phyloP scores from a whole-genome alignment of 2,797 vertebrate genomes.

The Luscinia megarhynchos region DNA sequence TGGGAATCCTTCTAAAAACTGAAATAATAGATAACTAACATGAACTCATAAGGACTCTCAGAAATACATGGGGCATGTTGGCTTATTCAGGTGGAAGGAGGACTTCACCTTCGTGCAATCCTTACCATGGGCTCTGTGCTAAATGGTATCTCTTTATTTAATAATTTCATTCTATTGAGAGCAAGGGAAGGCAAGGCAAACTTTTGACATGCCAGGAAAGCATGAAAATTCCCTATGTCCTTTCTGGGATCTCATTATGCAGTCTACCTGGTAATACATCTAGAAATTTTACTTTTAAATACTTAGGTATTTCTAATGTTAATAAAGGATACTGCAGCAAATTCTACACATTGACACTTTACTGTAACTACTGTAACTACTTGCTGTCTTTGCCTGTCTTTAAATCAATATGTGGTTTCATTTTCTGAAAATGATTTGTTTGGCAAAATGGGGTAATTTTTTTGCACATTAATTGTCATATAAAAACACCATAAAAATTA shows the following conservation, averaged over 20 bases:
- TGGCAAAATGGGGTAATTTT: not conserved
- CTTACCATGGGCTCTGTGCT: not conserved
- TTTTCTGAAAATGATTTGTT: not conserved
- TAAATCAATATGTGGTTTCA: not conserved
- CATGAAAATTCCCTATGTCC: fast-evolving
- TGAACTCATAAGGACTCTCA: not conserved
- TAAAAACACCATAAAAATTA: not conserved
- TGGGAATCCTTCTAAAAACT: not conserved
- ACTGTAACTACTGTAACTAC: not conserved
- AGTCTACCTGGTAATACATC: not conserved
- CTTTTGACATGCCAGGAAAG: not conserved
- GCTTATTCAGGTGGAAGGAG: not conserved
- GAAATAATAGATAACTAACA: not conserved
- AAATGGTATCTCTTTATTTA: not conserved
- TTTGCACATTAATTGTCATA: not conserved
- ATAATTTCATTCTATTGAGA: not conserved
- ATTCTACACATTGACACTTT: not conserved
- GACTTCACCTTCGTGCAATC: fast-evolving
- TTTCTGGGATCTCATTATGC: not conserved
- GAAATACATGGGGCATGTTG: not conserved
- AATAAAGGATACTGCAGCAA: not conserved
- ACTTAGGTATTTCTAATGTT: not conserved
- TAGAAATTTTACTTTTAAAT: not conserved
- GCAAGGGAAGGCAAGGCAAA: not conserved
- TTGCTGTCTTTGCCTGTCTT: not conserved